These are phyloP conservation scores for Bombus cullumanus DNA, from an alignment of 1,140 invertebrate genomes.

Conservation along the genomic window DNA sequence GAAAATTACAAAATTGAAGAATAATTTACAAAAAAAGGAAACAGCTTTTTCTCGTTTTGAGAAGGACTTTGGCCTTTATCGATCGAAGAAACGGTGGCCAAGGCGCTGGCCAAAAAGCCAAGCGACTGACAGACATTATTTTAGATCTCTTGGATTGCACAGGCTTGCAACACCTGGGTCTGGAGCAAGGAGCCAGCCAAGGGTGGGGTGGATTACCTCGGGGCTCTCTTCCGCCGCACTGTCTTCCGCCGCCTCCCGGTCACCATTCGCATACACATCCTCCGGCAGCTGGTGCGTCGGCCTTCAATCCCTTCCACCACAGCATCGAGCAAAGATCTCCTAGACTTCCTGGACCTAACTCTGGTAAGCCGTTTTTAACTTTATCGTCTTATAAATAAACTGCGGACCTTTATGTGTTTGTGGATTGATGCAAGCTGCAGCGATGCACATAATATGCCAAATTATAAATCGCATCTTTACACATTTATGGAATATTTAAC, in stretches of 20 bases:
- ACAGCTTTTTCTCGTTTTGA: too few species aligned
- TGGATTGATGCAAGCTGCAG: too few species aligned
- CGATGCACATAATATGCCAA: too few species aligned
- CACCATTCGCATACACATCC: conserved; percentile 79
- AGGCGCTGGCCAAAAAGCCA: conserved; percentile 24
- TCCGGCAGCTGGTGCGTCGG: conserved; percentile 77
- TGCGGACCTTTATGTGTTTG: too few species aligned
- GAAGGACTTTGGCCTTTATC: neutral
- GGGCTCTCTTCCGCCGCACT: conserved; percentile 78
- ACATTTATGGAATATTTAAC: too few species aligned
- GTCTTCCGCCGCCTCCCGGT: conserved; percentile 79
- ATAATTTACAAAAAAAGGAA: neutral
- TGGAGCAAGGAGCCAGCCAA: conserved; percentile 78
- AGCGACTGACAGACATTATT: conserved; percentile 53
- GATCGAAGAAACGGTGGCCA: neutral
- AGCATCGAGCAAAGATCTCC: conserved; percentile 80
- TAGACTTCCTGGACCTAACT: conserved; percentile 72
- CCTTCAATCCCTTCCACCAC: conserved; percentile 82
- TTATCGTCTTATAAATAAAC: neutral
- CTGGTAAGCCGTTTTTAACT: conserved; percentile 67
- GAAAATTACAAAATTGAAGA: too few species aligned
- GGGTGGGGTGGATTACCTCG: conserved; percentile 80
- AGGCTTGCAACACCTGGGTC: conserved; percentile 80
- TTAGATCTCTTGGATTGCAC: conserved; percentile 70
- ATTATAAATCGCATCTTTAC: too few species aligned